A percentile compares a stretch with the other conserved stretches of the same genome.
These are phyloP conservation scores for Gonatopus flavifemur DNA, from an alignment of 1,140 invertebrate genomes.

Conservation along the genomic window DNA sequence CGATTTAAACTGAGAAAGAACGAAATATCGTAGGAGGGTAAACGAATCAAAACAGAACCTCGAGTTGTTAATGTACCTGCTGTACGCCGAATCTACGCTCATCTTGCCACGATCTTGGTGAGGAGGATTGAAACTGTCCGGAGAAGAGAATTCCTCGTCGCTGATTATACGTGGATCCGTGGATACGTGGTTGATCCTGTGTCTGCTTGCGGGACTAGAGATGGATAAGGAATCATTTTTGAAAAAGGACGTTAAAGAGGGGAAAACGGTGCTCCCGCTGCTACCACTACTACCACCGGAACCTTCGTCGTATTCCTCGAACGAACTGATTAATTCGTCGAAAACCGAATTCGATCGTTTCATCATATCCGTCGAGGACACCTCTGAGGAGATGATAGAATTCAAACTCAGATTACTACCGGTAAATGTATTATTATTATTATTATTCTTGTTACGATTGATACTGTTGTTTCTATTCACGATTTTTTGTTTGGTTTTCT, in stretches of 20 bases:
- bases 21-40: not conserved
- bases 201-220: constrained; percentile 28
- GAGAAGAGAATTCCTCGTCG: constrained; percentile 50
- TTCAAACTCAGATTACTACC: constrained; percentile 55
- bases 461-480: constrained; percentile 13
- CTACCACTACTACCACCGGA: too few relatives aligned
- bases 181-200: constrained; percentile 31
- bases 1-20: constrained; percentile 49
- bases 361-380: constrained; percentile 43
- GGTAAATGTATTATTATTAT: constrained; percentile 38
- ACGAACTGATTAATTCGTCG: constrained; percentile 59
- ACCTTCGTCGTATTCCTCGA: constrained; percentile 57
- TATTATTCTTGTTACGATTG: constrained; percentile 8
- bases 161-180: too few relatives aligned
- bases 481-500: constrained; percentile 18
- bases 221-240: constrained; percentile 41
- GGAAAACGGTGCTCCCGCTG: constrained; percentile 27
- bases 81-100: constrained; percentile 69
- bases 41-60: constrained; percentile 6
- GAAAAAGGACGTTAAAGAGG: constrained; percentile 36
- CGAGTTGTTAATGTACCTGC: constrained; percentile 57
- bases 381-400: constrained; percentile 50
- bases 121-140: constrained; percentile 46
- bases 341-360: constrained; percentile 52
- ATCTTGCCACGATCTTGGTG: constrained; percentile 43